Percentiles rank a stretch among this genome's conserved stretches.
phyloP scores from a whole-genome alignment of 2,888 invertebrate genomes.

The Atrina japonica region DNA sequence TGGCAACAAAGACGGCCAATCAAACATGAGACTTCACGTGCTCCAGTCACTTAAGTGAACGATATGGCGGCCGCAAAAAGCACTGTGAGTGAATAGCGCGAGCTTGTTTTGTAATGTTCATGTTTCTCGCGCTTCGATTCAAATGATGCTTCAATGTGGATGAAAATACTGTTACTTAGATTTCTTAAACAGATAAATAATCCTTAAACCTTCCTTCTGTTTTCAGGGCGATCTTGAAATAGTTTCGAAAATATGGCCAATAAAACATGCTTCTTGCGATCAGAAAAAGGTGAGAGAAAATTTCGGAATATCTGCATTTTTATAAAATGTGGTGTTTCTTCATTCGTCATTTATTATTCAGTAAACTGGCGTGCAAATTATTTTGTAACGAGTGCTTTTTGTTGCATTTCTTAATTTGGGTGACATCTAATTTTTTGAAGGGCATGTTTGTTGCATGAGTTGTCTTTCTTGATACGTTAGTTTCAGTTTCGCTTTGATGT shows the following conservation, averaged over 20 bases:
- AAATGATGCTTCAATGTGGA: background rate
- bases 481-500: slow-evolving; percentile 2
- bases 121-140: background rate
- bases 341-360: too few species aligned
- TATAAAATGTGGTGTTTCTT: background rate
- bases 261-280: slow-evolving; percentile 28
- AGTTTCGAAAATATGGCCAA: slow-evolving; percentile 66
- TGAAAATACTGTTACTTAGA: background rate
- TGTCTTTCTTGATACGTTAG: background rate
- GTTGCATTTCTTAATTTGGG: background rate
- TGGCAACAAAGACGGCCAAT: slow-evolving; percentile 1
- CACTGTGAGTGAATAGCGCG: slow-evolving; percentile 12
- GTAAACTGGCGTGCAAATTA: background rate
- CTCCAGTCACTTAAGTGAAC: background rate
- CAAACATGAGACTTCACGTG: slow-evolving; percentile 20
- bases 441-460: slow-evolving; percentile 24
- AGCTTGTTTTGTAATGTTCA: slow-evolving; percentile 6
- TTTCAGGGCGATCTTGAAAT: slow-evolving; percentile 41
- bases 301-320: background rate
- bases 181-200: background rate
- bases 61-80: slow-evolving; percentile 24
- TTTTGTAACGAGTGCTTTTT: slow-evolving; percentile 4
- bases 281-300: slow-evolving; percentile 29
- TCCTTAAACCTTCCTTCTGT: background rate
- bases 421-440: slow-evolving; percentile 7